phyloP scores from a whole-genome alignment of 2,797 vertebrate genomes.

The Poeciliopsis turneri region DNA sequence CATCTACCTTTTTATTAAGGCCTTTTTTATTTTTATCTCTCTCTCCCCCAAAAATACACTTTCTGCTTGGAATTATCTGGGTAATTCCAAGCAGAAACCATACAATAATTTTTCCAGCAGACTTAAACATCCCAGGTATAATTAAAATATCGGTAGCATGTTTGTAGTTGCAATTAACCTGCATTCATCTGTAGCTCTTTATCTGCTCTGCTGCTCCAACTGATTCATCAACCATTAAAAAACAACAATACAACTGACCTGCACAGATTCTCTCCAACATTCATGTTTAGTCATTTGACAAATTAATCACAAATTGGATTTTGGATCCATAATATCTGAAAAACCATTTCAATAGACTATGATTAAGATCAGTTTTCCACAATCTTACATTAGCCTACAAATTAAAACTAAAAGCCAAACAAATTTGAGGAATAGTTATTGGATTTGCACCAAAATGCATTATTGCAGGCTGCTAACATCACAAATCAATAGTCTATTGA shows the following conservation, averaged over 20 bases:
- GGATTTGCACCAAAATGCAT: background rate
- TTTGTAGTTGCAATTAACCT: background rate
- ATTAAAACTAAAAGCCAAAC: background rate
- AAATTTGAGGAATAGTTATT: background rate
- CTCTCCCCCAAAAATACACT: background rate
- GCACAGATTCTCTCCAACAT: background rate
- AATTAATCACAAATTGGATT: background rate
- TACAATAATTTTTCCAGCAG: background rate
- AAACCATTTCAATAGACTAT: background rate
- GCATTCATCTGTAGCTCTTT: background rate
- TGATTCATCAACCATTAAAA: background rate
- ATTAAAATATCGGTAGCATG: background rate
- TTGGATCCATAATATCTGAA: background rate
- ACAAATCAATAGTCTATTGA: background rate
- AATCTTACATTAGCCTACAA: background rate
- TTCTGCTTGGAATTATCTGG: background rate
- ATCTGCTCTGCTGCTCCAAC: background rate
- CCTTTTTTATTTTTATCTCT: background rate
- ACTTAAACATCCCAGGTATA: background rate
- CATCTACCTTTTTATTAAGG: background rate
- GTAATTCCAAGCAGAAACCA: background rate
- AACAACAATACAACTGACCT: background rate
- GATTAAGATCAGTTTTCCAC: background rate
- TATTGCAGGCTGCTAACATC: constrained; percentile 2
- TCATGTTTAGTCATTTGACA: background rate